These are phyloP conservation scores for Acropternis orthonyx DNA, from an alignment of 2,797 vertebrate species.

Conservation along the genomic window DNA sequence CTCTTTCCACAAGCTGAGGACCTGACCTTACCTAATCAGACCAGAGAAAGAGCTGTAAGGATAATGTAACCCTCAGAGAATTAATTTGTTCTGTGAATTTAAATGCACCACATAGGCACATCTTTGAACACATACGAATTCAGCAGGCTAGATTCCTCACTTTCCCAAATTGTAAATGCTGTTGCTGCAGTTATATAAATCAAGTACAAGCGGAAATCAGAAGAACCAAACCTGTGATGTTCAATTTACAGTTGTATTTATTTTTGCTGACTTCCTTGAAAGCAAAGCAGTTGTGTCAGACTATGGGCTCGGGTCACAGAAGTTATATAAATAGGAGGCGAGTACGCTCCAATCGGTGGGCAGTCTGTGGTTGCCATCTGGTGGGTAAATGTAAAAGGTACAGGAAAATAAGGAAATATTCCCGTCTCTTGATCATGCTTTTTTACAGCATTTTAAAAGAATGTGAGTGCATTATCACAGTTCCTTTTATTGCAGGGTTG, in stretches of 20 bases:
- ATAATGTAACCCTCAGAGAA: not conserved
- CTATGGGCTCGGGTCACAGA: accelerated
- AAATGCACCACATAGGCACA: not conserved
- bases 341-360: accelerated
- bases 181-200: not conserved
- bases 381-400: not conserved
- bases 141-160: not conserved
- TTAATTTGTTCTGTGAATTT: not conserved
- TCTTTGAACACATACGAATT: not conserved
- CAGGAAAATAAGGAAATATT: not conserved
- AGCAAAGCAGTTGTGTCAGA: not conserved
- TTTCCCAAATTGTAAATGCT: not conserved
- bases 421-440: accelerated
- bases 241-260: not conserved
- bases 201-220: not conserved
- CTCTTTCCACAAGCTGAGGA: not conserved
- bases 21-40: not conserved
- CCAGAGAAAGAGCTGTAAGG: not conserved
- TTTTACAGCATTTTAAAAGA: not conserved
- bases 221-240: not conserved
- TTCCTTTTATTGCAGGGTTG: not conserved
- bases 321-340: not conserved
- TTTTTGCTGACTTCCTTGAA: constrained; percentile 17
- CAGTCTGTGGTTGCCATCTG: constrained; percentile 53
- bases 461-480: accelerated